A percentile compares a stretch with the other conserved stretches of the same genome.
Evolutionary conservation across 2,797 vertebrate species (phyloP).

Genomic region (Hippopotamyrus pictus): DNA sequence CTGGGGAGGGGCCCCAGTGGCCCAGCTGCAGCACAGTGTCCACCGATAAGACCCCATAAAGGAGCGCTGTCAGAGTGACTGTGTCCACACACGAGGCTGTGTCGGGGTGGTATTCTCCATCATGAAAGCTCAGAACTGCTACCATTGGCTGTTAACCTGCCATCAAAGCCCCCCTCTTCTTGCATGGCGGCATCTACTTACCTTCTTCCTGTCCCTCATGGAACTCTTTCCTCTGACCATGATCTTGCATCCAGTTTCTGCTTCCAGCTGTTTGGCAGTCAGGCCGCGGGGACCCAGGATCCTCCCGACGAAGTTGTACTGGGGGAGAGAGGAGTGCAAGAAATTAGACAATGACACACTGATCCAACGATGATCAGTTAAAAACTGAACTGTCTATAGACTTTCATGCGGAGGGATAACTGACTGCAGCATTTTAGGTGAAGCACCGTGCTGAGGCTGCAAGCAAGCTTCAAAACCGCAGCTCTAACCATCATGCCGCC

Average conservation of each 20-base stretch:
- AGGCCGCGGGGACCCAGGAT: slow-evolving; percentile 74
- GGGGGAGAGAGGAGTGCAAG: slow-evolving; percentile 29
- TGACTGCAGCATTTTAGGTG: background rate
- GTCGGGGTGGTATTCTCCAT: background rate
- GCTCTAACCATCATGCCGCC: background rate
- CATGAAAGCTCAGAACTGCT: background rate
- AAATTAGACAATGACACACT: background rate
- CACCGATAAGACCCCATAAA: background rate
- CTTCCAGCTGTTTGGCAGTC: slow-evolving; percentile 75
- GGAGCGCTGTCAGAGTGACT: background rate
- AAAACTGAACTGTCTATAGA: background rate
- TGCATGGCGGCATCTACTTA: slow-evolving; percentile 42
- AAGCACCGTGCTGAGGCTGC: background rate
- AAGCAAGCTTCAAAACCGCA: background rate
- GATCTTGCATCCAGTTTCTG: slow-evolving; percentile 77
- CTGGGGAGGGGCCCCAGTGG: slow-evolving; percentile 12
- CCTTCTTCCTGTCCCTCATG: slow-evolving; percentile 79
- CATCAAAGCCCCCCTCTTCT: background rate
- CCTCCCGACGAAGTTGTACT: slow-evolving; percentile 78
- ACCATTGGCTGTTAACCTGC: background rate
- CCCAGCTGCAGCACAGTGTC: background rate
- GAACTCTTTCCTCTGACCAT: slow-evolving; percentile 78
- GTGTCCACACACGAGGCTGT: background rate
- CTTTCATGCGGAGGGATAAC: background rate
- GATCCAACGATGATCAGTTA: background rate